These are phyloP conservation scores for Peribatodes rhomboidaria DNA, from an alignment of 2,888 invertebrate genomes.

Conservation along the genomic window DNA sequence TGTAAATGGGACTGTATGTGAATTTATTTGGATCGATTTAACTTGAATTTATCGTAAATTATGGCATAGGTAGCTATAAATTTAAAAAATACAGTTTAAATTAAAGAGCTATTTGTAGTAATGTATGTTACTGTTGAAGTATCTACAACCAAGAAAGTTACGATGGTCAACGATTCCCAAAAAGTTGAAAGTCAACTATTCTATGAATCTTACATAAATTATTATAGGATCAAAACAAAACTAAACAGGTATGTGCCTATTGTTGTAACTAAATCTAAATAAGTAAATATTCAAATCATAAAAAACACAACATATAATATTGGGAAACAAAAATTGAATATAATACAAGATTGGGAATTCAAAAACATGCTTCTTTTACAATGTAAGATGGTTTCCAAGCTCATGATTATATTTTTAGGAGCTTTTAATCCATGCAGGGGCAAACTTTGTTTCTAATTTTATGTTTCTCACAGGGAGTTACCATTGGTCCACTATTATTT, in stretches of 20 bases:
- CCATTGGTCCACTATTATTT: conserved; percentile 51
- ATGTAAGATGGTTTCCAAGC: conserved; percentile 39
- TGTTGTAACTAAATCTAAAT: conserved; percentile 53
- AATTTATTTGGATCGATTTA: conserved; percentile 13
- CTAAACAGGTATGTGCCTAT: conserved; percentile 20
- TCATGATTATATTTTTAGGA: conserved; percentile 48
- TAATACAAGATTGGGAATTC: conserved; percentile 47
- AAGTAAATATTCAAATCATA: conserved; percentile 53
- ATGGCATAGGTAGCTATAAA: conserved; percentile 12
- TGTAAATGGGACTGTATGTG: neutral
- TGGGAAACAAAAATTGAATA: conserved; percentile 54
- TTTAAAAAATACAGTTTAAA: neutral
- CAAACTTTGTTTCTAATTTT: conserved; percentile 54
- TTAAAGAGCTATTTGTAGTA: neutral
- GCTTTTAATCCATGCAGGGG: conserved; percentile 66
- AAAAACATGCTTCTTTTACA: conserved; percentile 51
- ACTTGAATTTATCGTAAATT: conserved; percentile 9
- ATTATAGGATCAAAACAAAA: conserved; percentile 14
- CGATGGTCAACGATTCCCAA: conserved; percentile 11
- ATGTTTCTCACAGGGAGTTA: conserved; percentile 48
- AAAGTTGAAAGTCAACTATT: conserved; percentile 15
- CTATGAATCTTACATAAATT: conserved; percentile 18
- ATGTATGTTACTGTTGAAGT: conserved; percentile 1
- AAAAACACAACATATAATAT: conserved; percentile 67
- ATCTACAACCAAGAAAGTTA: conserved; percentile 10